Evolutionary conservation across 2,888 invertebrate species (phyloP).

Genomic region (Endomychus coccineus): DNA sequence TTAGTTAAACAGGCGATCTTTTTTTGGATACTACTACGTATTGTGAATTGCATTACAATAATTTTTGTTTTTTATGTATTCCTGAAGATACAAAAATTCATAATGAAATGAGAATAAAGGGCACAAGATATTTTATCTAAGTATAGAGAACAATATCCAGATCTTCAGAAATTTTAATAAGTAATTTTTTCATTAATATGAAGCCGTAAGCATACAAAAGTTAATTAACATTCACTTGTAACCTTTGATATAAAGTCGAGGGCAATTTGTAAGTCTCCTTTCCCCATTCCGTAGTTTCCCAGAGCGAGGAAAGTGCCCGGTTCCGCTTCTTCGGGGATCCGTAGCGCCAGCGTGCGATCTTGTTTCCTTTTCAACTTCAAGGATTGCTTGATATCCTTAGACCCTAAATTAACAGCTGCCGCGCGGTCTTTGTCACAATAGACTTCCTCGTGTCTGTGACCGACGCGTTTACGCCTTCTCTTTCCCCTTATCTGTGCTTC

Average conservation of each 20-base stretch:
- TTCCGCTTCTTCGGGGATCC: constrained; percentile 72
- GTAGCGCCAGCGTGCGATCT: constrained; percentile 63
- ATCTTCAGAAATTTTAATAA: no score
- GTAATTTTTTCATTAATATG: no score
- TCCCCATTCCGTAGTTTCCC: constrained; percentile 68
- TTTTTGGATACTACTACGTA: no score
- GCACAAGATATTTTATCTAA: no score
- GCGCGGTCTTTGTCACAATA: constrained; percentile 89
- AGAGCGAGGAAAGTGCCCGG: constrained; percentile 68
- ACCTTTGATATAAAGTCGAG: constrained; percentile 76
- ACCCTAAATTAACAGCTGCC: constrained; percentile 80
- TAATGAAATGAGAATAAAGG: no score
- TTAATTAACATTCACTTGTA: no score
- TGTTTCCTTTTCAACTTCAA: constrained; percentile 71
- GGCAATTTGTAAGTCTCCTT: constrained; percentile 65
- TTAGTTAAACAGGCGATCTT: no score
- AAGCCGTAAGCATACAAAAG: no score
- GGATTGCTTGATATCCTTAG: constrained; percentile 81
- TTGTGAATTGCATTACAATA: no score
- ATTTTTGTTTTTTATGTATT: no score
- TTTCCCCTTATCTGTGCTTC: constrained; percentile 35
- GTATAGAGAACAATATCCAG: no score
- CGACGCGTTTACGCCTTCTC: constrained; percentile 39
- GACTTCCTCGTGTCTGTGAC: constrained; percentile 55
- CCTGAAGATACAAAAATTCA: no score